Evolutionary conservation across 2,888 invertebrate species (phyloP).

Genomic region (Agriopis marginaria): DNA sequence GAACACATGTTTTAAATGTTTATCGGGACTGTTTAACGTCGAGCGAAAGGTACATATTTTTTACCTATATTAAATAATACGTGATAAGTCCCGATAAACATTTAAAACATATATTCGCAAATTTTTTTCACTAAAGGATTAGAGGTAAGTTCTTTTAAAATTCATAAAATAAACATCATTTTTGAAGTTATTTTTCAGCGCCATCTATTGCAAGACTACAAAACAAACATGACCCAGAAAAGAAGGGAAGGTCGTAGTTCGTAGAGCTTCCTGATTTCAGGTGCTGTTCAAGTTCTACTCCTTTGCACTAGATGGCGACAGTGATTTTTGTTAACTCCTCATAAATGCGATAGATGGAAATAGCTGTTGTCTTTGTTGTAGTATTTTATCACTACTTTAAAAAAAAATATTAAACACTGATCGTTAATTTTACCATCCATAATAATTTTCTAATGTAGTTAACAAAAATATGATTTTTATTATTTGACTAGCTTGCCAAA

Average conservation of each 20-base stretch:
- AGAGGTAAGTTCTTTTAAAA: neutral
- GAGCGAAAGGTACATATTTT: too few relatives aligned
- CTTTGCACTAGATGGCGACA: conserved; percentile 26
- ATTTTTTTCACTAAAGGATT: too few relatives aligned
- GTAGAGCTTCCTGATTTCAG: conserved; percentile 1
- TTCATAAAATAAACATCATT: neutral
- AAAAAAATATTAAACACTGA: too few relatives aligned
- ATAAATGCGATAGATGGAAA: conserved; percentile 15
- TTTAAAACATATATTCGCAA: too few relatives aligned
- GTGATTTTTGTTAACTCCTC: neutral
- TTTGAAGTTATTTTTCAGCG: conserved; percentile 18
- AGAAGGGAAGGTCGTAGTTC: neutral
- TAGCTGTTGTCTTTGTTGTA: neutral
- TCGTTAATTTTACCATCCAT: too few relatives aligned
- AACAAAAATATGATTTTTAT: too few relatives aligned
- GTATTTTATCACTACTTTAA: neutral
- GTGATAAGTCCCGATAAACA: too few relatives aligned
- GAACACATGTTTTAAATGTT: too few relatives aligned
- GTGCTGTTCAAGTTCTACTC: neutral
- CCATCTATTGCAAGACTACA: conserved; percentile 34
- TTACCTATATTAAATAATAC: too few relatives aligned
- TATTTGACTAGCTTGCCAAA: too few relatives aligned
- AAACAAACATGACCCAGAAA: conserved; percentile 9
- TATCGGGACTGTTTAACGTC: too few relatives aligned
- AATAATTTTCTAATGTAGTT: too few relatives aligned